Evolutionary conservation across 2,888 invertebrate genomes (phyloP), one percentile per base, ranked within the genome.

Genomic region (Polyploca ridens): DNA sequence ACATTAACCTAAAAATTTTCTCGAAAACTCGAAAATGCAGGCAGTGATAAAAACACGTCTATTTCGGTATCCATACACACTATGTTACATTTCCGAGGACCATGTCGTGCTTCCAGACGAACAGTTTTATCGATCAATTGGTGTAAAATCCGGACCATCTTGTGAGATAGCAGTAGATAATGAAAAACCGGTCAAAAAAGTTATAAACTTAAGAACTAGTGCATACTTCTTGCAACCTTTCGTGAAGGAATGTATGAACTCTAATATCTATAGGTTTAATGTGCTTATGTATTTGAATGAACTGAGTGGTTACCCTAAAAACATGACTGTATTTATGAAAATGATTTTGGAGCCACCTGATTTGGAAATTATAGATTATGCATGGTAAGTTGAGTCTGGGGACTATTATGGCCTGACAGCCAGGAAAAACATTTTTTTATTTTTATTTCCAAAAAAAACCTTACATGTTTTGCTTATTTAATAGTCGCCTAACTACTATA

Each of bases 351-450:
- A 92, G 65, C 94, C 94, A 14, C 96, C 96, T 1, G 91, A 92
- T 68, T 90, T 87, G 66, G 95, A 97, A 82, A 94, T 96, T 60
- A 94, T 97, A 71, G 97, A 97, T 85, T 96, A 96, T 86, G 94
- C 94, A 66, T 97, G 96, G 97, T 96, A 90, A 93, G 91, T 81
- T 46, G 46, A n/a, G 46, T 46, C 2, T 7, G 13, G 38, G 8
- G 8, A 11, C 11, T 38, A 38, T 5, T 38, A n/a, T 10, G 38
- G 38, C 8, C 38, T 38, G 11, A 38, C 38, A 38, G 8, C 10
- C 38, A 44, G 44, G 44, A 14, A 8, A 41, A 14, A 14, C 44
- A 13, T 35, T 35, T n/a, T n/a, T n/a, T n/a, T n/a, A n/a, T n/a
- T n/a, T n/a, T n/a, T n/a, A n/a, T n/a, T n/a, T n/a, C n/a, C n/a